Evolutionary conservation across 2,113 vertebrate genomes (phyloP).

Genomic region (Eudyptes chrysolophus): DNA sequence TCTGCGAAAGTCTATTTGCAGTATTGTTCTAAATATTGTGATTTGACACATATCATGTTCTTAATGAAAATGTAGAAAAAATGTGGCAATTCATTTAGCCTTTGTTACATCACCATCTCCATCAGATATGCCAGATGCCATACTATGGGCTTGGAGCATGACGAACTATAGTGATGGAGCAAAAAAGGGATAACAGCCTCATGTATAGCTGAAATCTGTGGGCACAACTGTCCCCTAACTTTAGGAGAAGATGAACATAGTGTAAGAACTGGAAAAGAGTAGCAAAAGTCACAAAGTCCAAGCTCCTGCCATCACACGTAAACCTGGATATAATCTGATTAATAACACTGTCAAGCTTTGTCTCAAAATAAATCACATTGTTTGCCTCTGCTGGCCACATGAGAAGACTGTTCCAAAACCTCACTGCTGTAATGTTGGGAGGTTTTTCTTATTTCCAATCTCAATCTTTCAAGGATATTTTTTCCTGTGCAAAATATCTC

Average conservation of each 20-base stretch:
- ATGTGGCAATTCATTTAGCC: neutral
- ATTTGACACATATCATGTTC: neutral
- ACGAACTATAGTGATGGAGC: neutral
- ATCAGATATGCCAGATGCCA: neutral
- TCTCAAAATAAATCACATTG: neutral
- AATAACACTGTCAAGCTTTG: neutral
- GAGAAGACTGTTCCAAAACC: neutral
- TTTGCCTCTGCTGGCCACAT: neutral
- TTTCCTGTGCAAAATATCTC: neutral
- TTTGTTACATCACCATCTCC: neutral
- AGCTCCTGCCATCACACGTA: neutral
- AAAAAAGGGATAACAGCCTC: neutral
- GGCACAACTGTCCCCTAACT: neutral
- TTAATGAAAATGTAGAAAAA: neutral
- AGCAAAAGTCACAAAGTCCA: neutral
- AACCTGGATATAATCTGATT: neutral
- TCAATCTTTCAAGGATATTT: neutral
- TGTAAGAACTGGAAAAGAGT: neutral
- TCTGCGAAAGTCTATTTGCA: neutral
- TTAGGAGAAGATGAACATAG: neutral
- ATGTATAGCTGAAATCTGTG: neutral
- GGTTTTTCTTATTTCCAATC: neutral
- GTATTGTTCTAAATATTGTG: neutral
- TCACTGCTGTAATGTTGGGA: rapidly evolving
- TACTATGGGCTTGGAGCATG: rapidly evolving